Evolutionary conservation across 2,797 vertebrate genomes (phyloP), one percentile per base, ranked within the genome.

Genomic region (Cossypha dichroa): DNA sequence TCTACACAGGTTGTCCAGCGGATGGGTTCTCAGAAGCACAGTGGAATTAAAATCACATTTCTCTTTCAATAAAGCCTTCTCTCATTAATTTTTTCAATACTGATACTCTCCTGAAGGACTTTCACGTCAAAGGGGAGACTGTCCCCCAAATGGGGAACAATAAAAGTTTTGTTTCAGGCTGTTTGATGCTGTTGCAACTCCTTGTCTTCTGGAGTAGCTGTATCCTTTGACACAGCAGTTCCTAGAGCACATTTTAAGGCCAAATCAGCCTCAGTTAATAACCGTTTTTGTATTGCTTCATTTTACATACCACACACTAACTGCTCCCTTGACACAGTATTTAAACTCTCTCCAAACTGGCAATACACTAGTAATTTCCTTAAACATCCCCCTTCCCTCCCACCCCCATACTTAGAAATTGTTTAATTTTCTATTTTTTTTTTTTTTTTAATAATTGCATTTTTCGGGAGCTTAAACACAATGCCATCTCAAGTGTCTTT

Each of bases 281-380:
- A 96, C 93, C 5, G n/a, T 88, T 96, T 96, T 84, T 91, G 69
- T 91, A 94, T 96, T 95, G 94, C 94, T 95, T 96, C 93, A 96
- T 88, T 95, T 93, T 93, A 80, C 91, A 96, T 95, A 96, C 93
- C 96, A 94, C 94, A 95, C 73, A 52, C 82, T 95, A 97, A 94
- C 95, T 29, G 62, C 73, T 94, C 95, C 95, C 93, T 93, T 96
- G 95, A 96, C 36, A 3, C 78, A 80, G 81, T 58, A 85, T 55
- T 90, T 96, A 96, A 96, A 96, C 94, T 96, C 96, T 96, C 91
- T 96, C 95, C 96, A 94, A 95, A 90, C 89, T 96, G 93, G 93
- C 93, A 94, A 83, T 34, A 75, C 23, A 51, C 84, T 94, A 74
- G 68, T 75, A 92, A 88, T 96, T 96, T 94, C 87, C 89, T 83